These are phyloP conservation scores for Theodoxus fluviatilis DNA, from an alignment of 2,888 invertebrate genomes.

Conservation along the genomic window DNA sequence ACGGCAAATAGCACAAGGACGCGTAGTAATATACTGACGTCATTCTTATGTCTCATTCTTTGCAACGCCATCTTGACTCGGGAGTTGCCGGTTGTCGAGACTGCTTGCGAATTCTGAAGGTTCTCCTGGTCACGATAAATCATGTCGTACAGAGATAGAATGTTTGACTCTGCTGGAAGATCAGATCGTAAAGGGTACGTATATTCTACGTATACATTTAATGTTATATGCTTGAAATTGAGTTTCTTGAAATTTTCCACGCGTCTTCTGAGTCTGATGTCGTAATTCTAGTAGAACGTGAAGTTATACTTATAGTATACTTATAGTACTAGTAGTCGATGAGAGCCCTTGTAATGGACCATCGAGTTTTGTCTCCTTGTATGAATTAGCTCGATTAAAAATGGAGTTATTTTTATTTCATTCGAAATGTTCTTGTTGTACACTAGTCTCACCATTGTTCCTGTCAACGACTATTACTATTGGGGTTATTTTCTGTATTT, in stretches of 20 bases:
- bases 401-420: background rate
- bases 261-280: conserved; percentile 7
- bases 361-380: no score
- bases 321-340: background rate
- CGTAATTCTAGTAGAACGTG: background rate
- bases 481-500: no score
- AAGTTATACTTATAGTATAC: background rate
- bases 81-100: no score
- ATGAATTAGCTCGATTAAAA: background rate
- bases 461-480: no score
- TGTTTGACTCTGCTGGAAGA: conserved; percentile 48
- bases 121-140: conserved; percentile 20
- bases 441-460: no score
- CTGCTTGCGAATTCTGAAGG: no score
- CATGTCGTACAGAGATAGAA: conserved; percentile 55
- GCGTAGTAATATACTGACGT: no score
- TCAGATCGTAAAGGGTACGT: conserved; percentile 49
- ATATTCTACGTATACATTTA: conserved; percentile 1
- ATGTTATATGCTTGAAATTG: background rate
- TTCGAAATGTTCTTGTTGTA: no score
- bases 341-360: background rate
- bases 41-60: no score
- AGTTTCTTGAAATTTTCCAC: background rate
- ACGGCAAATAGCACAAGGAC: no score
- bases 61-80: no score